A percentile compares a stretch with the other conserved stretches of the same genome.
Evolutionary conservation across 2,113 vertebrate genomes (phyloP).

Genomic region (Lucifuga dentata): DNA sequence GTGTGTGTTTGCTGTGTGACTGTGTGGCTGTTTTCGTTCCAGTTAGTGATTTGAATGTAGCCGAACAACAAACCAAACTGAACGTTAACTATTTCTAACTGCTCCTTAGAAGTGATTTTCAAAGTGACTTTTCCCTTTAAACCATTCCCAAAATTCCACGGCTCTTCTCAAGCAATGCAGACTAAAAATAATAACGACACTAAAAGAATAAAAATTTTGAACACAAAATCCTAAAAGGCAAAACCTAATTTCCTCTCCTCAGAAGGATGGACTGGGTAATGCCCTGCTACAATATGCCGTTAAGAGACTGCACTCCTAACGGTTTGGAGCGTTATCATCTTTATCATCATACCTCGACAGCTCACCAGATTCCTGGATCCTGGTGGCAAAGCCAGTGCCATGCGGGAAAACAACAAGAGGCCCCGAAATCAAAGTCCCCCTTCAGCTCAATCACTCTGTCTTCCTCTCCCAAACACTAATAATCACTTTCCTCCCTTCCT

Average conservation of each 20-base stretch:
- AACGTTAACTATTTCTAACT: constrained; percentile 65
- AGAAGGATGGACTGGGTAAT: constrained; percentile 26
- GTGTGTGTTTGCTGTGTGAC: constrained; percentile 7
- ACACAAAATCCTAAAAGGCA: constrained; percentile 41
- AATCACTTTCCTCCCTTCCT: constrained; percentile 80
- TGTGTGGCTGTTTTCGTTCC: constrained; percentile 37
- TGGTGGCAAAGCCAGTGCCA: constrained; percentile 73
- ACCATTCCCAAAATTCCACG: constrained; percentile 44
- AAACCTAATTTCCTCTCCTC: constrained; percentile 41
- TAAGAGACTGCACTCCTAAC: no score
- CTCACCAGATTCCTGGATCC: constrained; percentile 72
- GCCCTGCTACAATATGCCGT: no score
- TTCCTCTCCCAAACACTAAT: constrained; percentile 84
- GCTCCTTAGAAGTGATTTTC: constrained; percentile 58
- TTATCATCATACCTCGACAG: constrained; percentile 68
- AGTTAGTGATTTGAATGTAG: constrained; percentile 56
- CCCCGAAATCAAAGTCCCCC: constrained; percentile 82
- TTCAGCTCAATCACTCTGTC: constrained; percentile 81
- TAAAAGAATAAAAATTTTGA: constrained; percentile 49
- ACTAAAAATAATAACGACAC: constrained; percentile 55
- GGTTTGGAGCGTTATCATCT: no score
- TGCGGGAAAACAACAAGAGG: constrained; percentile 72
- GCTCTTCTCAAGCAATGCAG: constrained; percentile 25
- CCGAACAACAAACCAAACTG: constrained; percentile 57
- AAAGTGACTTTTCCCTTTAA: constrained; percentile 52